Conservation (phyloP, 2,113 vertebrate species). For the Eonycteris spelaea region DNA sequence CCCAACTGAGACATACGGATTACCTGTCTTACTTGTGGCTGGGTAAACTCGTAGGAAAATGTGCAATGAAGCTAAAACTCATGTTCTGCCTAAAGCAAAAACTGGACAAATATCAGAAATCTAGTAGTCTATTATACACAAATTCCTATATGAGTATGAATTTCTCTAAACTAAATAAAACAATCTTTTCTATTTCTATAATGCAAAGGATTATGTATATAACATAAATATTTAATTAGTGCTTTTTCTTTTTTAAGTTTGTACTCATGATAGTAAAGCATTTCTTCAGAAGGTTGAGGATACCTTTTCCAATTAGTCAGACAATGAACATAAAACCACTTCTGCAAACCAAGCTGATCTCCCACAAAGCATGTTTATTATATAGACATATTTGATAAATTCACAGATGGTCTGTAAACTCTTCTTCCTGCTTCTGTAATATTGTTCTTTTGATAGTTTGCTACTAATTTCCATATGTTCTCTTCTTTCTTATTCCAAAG, state of each 20-base stretch:
- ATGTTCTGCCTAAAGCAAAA: not conserved
- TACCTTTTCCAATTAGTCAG: not conserved
- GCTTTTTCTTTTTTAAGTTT: not conserved
- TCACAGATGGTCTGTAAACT: constrained; percentile 52
- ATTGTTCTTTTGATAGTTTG: constrained; percentile 44
- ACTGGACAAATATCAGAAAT: constrained; percentile 33
- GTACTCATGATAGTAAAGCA: not conserved
- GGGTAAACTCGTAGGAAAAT: not conserved
- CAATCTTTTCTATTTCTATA: not conserved
- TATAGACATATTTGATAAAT: constrained; percentile 28
- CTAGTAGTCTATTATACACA: constrained; percentile 8
- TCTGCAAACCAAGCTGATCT: not conserved
- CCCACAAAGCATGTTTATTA: constrained; percentile 29
- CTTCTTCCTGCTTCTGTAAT: constrained; percentile 6
- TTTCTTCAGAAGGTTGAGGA: not conserved
- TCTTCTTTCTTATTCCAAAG: constrained; percentile 16
- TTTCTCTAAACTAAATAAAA: constrained; percentile 29
- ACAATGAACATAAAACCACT: constrained; percentile 2
- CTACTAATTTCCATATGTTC: constrained; percentile 45
- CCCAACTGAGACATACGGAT: constrained; percentile 70
- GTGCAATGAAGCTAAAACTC: constrained; percentile 51
- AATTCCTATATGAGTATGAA: not conserved
- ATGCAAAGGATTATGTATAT: not conserved
- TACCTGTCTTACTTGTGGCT: constrained; percentile 53
- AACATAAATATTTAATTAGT: constrained; percentile 38